Evolutionary conservation across 2,797 vertebrate genomes (phyloP).

Genomic region (Pelodytes ibericus): DNA sequence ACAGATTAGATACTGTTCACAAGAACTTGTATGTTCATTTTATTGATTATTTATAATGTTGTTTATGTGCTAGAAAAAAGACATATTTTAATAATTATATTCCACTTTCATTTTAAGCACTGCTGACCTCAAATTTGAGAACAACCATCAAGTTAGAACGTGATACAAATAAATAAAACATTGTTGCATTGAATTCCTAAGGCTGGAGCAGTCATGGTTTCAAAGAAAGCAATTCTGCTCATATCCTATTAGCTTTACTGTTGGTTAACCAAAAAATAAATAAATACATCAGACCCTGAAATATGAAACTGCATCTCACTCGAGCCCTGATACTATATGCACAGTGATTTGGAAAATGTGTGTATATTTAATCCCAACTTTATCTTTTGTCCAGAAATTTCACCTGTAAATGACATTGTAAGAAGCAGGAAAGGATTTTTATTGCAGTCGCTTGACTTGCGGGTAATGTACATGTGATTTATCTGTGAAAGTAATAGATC

Average conservation of each 20-base stretch:
- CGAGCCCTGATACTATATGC: not conserved
- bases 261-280: not conserved
- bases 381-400: constrained; percentile 12
- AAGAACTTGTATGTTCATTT: too few relatives aligned
- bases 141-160: not conserved
- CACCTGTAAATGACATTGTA: constrained; percentile 47
- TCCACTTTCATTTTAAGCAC: not conserved
- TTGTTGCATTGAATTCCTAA: not conserved
- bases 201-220: not conserved
- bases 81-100: too few relatives aligned
- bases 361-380: not conserved
- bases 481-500: constrained; percentile 48
- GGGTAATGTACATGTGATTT: constrained; percentile 50
- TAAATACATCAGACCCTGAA: not conserved
- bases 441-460: constrained; percentile 23
- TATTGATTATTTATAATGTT: too few relatives aligned
- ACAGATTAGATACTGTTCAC: too few relatives aligned
- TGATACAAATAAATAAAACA: not conserved
- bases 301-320: not conserved
- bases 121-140: not conserved
- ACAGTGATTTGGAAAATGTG: not conserved
- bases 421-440: constrained; percentile 34
- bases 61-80: too few relatives aligned
- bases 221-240: not conserved
- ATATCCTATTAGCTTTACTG: not conserved